phyloP scores from a whole-genome alignment of 2,797 vertebrate genomes.

The Gadopsis marmoratus region DNA sequence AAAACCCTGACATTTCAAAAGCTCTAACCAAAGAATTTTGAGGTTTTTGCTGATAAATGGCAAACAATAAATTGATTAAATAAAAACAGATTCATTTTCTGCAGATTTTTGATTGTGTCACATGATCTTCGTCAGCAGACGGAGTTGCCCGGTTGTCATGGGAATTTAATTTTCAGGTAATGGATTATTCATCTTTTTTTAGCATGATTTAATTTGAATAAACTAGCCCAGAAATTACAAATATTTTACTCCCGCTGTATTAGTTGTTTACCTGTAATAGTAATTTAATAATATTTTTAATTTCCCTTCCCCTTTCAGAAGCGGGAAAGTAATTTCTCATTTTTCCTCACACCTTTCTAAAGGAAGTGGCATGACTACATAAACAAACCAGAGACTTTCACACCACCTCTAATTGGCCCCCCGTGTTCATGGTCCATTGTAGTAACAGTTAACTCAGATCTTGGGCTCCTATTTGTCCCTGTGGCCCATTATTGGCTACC shows the following conservation, averaged over 20 bases:
- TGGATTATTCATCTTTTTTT: background rate
- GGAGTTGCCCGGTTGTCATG: background rate
- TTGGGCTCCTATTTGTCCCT: constrained; percentile 64
- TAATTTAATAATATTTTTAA: background rate
- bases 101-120: background rate
- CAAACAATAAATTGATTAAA: background rate
- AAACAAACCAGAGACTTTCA: constrained; percentile 30
- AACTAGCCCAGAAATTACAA: background rate
- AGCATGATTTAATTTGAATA: background rate
- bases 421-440: constrained; percentile 48
- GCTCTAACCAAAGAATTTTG: background rate
- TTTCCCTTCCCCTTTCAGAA: constrained; percentile 5
- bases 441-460: constrained; percentile 65
- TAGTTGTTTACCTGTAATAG: background rate
- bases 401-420: constrained; percentile 33
- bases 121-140: background rate
- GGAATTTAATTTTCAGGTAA: background rate
- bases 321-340: background rate
- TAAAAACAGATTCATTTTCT: background rate
- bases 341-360: constrained; percentile 10
- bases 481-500: constrained; percentile 63
- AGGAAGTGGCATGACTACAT: constrained; percentile 6
- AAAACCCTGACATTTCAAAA: background rate
- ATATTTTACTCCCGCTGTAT: background rate
- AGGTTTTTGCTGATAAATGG: background rate